Evolutionary conservation across 1,140 invertebrate species (phyloP).

Genomic region (Drosophila triauraria): DNA sequence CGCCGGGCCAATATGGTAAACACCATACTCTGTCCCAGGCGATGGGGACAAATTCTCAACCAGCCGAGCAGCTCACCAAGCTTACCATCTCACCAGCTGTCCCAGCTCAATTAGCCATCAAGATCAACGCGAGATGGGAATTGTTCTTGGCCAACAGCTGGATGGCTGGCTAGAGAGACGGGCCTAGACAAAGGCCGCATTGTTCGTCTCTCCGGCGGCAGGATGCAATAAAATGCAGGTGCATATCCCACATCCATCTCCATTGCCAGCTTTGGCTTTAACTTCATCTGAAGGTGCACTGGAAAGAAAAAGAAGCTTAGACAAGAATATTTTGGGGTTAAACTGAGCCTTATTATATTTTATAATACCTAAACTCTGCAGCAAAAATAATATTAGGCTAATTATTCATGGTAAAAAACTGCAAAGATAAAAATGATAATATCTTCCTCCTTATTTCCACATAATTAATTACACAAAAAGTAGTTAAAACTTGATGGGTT

Average conservation of each 20-base stretch:
- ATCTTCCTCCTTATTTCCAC: neutral
- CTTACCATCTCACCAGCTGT: constrained; percentile 22
- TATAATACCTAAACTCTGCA: too few species aligned
- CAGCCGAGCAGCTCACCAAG: too few species aligned
- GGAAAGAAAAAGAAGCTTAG: neutral
- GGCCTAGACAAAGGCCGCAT: constrained; percentile 71
- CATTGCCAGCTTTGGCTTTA: constrained; percentile 17
- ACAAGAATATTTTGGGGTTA: too few species aligned
- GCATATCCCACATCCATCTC: constrained; percentile 36
- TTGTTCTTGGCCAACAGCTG: constrained; percentile 51
- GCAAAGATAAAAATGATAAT: too few species aligned
- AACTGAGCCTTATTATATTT: too few species aligned
- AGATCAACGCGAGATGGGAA: constrained; percentile 41
- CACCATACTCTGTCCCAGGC: constrained; percentile 28
- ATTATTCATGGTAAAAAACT: too few species aligned
- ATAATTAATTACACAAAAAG: neutral
- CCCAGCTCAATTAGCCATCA: constrained; percentile 58
- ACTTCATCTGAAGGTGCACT: constrained; percentile 40
- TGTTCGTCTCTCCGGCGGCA: constrained; percentile 56
- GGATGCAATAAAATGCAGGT: constrained; percentile 82
- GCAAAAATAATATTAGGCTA: too few species aligned
- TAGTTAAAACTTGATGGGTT: neutral
- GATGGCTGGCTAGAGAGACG: constrained; percentile 20
- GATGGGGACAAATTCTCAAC: constrained; percentile 63
- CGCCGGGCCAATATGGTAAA: constrained; percentile 63